Percentiles rank a stretch among this genome's conserved stretches.
phyloP scores from a whole-genome alignment of 2,113 vertebrate species.

The Mobula hypostoma region DNA sequence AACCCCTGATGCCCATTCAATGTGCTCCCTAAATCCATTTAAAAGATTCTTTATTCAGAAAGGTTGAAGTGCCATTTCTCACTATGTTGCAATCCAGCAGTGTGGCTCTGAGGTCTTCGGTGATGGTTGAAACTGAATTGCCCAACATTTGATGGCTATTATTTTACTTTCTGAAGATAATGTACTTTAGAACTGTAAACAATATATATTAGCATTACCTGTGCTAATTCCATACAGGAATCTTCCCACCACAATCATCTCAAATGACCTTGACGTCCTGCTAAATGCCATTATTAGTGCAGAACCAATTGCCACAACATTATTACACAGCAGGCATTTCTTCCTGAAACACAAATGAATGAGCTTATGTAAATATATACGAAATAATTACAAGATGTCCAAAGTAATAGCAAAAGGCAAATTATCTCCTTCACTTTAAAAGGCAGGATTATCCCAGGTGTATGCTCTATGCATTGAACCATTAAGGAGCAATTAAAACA shows the following conservation, averaged over 20 bases:
- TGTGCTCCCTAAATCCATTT: too few relatives aligned
- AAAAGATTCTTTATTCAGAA: neutral
- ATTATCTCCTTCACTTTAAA: neutral
- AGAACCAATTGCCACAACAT: conserved; percentile 54
- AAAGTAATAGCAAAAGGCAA: neutral
- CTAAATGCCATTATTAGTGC: conserved; percentile 60
- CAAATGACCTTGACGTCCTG: conserved; percentile 55
- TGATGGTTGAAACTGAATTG: neutral
- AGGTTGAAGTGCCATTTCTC: neutral
- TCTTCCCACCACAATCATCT: conserved; percentile 65
- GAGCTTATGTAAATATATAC: neutral
- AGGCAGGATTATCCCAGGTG: neutral
- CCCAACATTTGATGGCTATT: neutral
- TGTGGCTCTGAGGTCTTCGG: neutral
- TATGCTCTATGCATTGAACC: neutral
- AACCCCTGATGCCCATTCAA: too few relatives aligned
- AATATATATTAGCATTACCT: conserved; percentile 47
- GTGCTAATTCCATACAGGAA: conserved; percentile 59
- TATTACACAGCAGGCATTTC: conserved; percentile 57
- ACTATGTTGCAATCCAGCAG: too few relatives aligned
- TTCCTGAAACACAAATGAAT: conserved; percentile 53
- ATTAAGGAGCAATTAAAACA: neutral
- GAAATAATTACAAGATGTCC: neutral
- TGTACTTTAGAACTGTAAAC: neutral
- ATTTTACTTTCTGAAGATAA: neutral